phyloP scores from a whole-genome alignment of 2,888 invertebrate species.

The Phlogophora meticulosa region DNA sequence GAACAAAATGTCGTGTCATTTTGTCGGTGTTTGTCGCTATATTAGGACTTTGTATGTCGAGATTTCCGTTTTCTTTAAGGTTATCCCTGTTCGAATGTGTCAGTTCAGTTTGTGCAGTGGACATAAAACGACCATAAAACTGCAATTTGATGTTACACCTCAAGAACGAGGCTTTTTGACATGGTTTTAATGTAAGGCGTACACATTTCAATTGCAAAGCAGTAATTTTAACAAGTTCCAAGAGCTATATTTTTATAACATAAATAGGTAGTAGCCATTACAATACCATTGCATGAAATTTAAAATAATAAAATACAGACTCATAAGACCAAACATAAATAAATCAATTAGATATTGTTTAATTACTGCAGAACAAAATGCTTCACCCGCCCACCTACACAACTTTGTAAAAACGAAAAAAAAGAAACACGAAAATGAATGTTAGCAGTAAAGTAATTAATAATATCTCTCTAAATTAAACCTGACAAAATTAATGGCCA shows the following conservation, averaged over 20 bases:
- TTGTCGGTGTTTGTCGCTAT: conserved; percentile 24
- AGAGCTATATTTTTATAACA: too few relatives aligned
- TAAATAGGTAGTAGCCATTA: too few relatives aligned
- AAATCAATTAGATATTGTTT: background rate
- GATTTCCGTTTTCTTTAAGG: conserved; percentile 19
- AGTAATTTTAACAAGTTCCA: too few relatives aligned
- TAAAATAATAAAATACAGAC: too few relatives aligned
- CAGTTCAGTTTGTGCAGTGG: conserved; percentile 1
- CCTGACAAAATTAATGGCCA: conserved; percentile 54
- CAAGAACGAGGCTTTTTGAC: background rate
- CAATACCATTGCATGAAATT: too few relatives aligned
- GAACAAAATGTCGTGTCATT: conserved; percentile 28
- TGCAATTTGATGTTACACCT: conserved; percentile 5
- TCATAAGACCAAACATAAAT: too few relatives aligned
- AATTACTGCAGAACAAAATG: background rate
- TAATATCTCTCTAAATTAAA: conserved; percentile 56
- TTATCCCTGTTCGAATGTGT: conserved; percentile 9
- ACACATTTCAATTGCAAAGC: too few relatives aligned
- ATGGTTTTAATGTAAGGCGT: background rate
- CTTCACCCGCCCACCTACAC: conserved; percentile 9
- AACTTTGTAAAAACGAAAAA: conserved; percentile 12
- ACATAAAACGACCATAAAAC: conserved; percentile 10
- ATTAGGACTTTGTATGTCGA: conserved; percentile 21
- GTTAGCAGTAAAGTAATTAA: conserved; percentile 50
- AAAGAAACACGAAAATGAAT: conserved; percentile 51